Percentiles rank a stretch among this genome's conserved stretches.
Conservation (phyloP, 2,797 vertebrate genomes). For the Sebastes cheni region DNA sequence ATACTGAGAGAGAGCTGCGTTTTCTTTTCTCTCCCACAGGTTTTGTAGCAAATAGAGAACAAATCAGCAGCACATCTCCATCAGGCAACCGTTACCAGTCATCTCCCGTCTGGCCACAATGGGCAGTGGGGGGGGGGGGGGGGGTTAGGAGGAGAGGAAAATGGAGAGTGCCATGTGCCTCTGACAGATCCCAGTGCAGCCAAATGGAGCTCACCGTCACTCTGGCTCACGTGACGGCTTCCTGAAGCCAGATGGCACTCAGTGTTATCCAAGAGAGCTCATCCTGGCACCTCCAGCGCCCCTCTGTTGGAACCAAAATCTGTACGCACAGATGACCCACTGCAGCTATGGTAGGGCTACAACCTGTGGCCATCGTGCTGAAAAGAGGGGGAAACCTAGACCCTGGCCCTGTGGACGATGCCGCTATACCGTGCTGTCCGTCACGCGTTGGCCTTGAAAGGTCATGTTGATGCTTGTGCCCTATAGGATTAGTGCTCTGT, state of each 20-base stretch:
- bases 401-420: neutral
- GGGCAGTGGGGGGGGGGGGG: neutral
- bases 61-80: constrained; percentile 17
- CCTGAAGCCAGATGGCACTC: constrained; percentile 56
- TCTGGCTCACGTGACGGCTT: constrained; percentile 49
- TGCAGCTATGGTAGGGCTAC: neutral
- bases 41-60: neutral
- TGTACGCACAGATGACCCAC: constrained; percentile 2
- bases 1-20: neutral
- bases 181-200: constrained; percentile 64
- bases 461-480: neutral
- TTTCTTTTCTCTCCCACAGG: neutral
- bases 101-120: constrained; percentile 24
- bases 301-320: neutral
- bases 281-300: constrained; percentile 5
- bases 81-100: constrained; percentile 33
- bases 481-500: neutral
- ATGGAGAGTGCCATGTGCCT: constrained; percentile 57
- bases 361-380: neutral
- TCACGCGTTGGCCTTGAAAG: neutral
- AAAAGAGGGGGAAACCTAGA: neutral
- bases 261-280: constrained; percentile 33
- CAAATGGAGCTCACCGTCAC: constrained; percentile 59
- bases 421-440: neutral
- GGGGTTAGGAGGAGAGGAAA: constrained; percentile 1